Conservation (phyloP, 1,140 invertebrate species). For the Rhyzopertha dominica region DNA sequence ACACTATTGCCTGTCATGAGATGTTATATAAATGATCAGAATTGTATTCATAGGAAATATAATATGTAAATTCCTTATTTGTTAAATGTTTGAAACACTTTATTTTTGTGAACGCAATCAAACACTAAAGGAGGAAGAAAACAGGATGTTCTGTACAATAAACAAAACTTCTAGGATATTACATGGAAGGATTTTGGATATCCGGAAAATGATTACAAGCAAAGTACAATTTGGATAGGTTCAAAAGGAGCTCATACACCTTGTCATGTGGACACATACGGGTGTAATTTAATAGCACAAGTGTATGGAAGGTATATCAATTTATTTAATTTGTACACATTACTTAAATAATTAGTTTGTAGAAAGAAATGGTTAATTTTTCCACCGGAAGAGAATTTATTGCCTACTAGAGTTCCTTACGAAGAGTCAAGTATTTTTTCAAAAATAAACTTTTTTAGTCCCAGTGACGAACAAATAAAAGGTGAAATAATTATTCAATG, state of each 20-base stretch:
- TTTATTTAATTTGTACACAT: constrained; percentile 14
- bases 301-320: constrained; percentile 68
- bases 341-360: constrained; percentile 30
- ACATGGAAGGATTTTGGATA: constrained; percentile 76
- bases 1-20: too few relatives aligned
- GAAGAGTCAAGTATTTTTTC: constrained; percentile 97
- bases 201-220: constrained; percentile 55
- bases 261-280: constrained; percentile 92
- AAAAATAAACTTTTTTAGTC: constrained; percentile 70
- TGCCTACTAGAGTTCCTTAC: constrained; percentile 85
- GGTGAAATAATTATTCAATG: too few relatives aligned
- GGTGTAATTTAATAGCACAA: constrained; percentile 88
- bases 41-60: too few relatives aligned
- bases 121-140: too few relatives aligned
- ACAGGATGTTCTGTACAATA: too few relatives aligned
- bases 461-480: constrained; percentile 38
- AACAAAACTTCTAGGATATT: constrained; percentile 59
- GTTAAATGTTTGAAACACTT: constrained; percentile 12
- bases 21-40: too few relatives aligned
- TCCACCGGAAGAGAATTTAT: constrained; percentile 69
- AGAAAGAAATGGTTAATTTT: constrained; percentile 94
- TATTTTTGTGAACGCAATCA: constrained; percentile 10
- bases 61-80: constrained; percentile 1
- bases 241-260: constrained; percentile 84
- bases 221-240: constrained; percentile 89